Base-by-base conservation (phyloP, 2,797 vertebrate genomes). In the Brachymystax lenok region DNA sequence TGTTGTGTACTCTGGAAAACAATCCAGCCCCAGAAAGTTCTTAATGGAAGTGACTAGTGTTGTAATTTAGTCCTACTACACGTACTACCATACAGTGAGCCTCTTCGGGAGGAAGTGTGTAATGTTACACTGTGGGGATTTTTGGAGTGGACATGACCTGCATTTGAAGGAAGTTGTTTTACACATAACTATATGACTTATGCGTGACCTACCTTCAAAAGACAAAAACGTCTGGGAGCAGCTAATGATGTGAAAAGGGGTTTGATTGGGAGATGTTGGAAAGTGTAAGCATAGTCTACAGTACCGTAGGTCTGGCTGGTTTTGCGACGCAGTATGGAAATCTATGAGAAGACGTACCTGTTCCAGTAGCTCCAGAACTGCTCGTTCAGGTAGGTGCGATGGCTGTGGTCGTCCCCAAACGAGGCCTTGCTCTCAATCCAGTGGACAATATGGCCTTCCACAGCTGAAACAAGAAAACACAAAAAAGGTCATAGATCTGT, bases 351-450 rank as follows among this genome's bases (percentile, higher is more conserved):
- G 80, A 87, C 85, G 83, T 92, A 98, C 98, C 98, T 97, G 94
- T 99, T 99, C 96, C 98, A 99, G 92, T 99, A 99, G 92, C 98
- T 99, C 98, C 98, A 99, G 91, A 99, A 99, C 86, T 99, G 98
- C 86, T 99, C 98, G 50, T 97, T 96, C 83, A 99, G 95, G 87
- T 99, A 98, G 21, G 95, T 94, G 70, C 94, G 95, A 88, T 99
- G 98, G 87, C 98, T 99, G 89, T 96, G 95, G 90, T 98, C 97
- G 84, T 99, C 98, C 86, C 98, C 98, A 12, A 99, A 99, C 28
- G 98, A 99, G 21, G 98, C 98, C 92, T 99, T 99, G 93, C 98
- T 99, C 93, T 99, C 98, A 80, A 99, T 98, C 98, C 98, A 99
- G 92, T 99, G 97, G 82, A 99, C 95, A 52, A 98, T 94, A 85